Base-by-base conservation (phyloP, 2,113 vertebrate genomes). In the Leiothrix lutea region DNA sequence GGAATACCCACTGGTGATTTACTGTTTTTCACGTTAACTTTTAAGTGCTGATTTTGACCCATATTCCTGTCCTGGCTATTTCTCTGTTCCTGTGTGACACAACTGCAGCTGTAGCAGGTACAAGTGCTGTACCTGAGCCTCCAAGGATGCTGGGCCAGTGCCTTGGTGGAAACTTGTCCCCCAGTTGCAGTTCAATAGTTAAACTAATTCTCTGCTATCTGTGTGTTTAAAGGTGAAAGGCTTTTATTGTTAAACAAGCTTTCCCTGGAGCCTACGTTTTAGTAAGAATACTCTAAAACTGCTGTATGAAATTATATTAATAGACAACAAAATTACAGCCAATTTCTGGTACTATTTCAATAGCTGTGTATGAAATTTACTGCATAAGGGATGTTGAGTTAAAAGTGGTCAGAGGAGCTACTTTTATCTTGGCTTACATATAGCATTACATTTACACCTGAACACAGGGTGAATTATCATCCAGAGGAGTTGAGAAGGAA, bases 371-470 rank as follows among this genome's bases (percentile, higher is more conserved):
- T 90, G 81, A 95, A 95, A 96, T 94, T 92, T 95, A 96, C 90
- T 93, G 88, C 85, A 95, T 95, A 95, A 90, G 95, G 95, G 90
- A 94, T 82, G 88, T 93, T 88, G 77, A 96, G 93, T 97, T 96
- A 84, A 96, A 97, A 97, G 96, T 96, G 95, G 90, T 74, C 90
- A 92, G 92, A 93, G 75, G 81, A 96, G 82, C 69, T 90, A 83
- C 93, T 95, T 95, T 96, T 92, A 97, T 96, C 94, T 96, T 86
- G 90, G 88, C 93, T 96, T 96, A 96, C 90, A 94, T 88, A 93
- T 53, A 97, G 94, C 93, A 94, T 96, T 96, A 94, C 95, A 97
- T 94, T 97, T 96, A 96, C 92, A 97, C 94, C 95, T 97, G 95
- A 94, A 96, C 96, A 86, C 93, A 93, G 95, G 95, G 86, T 96